Evolutionary conservation across 1,140 invertebrate genomes (phyloP), one percentile per base, ranked within the genome.

Genomic region (Protaetia brevitarsis): DNA sequence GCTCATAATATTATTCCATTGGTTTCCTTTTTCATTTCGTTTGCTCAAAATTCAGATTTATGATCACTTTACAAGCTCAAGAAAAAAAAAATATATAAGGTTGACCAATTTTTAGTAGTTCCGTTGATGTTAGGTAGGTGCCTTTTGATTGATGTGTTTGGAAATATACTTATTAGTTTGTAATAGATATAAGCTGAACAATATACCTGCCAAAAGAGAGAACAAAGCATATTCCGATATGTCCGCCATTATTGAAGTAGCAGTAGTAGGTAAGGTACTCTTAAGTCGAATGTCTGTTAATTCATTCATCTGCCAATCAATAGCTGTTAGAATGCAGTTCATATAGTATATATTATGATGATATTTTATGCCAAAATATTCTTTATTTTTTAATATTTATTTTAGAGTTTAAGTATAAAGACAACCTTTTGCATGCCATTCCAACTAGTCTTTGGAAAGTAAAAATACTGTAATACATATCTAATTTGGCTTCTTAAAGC

Each of bases 221-320:
- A 45, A 1, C 4, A 7, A 51, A 51, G 10, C 19, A 51, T 5
- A 51, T 23, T 23, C 21, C 21, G 10, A 21, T 16, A 5, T 51
- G 41, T 51, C 41, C 41, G 41, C 41, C 41, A 51, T 7, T 51
- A 23, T 51, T 51, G 11, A 51, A 51, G 6, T 51, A 51, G 41
- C 11, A 7, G 16, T 51, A 19, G 16, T 51, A 51, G n/a, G 41
- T 51, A 51, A 10, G 10, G 16, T 37, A 37, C 26, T 51, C 26
- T 19, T 51, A 51, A 23, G 41, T 51, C 41, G 41, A 51, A 51
- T 51, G 41, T 51, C n/a, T n/a, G n/a, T 51, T 51, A 51, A 19
- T 51, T 16, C 41, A 21, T 23, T 51, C 41, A 51, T 51, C 41
- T 51, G 41, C 41, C 41, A 23, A 51, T 4, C 19, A 19, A 23